Conservation (phyloP, 2,797 vertebrate genomes). For the Neosilurus hyrtlii region DNA sequence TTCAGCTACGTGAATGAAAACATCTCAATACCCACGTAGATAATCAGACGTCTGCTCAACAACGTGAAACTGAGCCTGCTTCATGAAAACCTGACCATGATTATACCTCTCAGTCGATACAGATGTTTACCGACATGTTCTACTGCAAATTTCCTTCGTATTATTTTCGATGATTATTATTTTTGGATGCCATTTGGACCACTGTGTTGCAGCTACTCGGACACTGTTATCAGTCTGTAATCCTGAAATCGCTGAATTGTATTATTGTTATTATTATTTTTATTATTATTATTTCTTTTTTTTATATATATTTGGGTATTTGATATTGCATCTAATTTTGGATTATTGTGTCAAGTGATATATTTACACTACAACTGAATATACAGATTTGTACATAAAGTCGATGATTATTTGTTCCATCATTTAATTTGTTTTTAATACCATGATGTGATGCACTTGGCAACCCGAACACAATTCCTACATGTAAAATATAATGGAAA, state of each 20-base stretch:
- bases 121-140: slow-evolving; percentile 20
- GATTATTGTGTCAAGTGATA: background rate
- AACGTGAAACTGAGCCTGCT: background rate
- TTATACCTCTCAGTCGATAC: slow-evolving; percentile 10
- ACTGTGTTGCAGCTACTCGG: slow-evolving; percentile 5
- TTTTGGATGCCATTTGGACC: slow-evolving; percentile 33
- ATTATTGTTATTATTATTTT: background rate
- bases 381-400: background rate
- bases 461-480: background rate
- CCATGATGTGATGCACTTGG: background rate
- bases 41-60: background rate
- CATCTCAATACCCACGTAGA: slow-evolving; percentile 1
- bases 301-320: background rate
- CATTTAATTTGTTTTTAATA: background rate
- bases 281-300: too few species aligned
- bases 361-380: background rate
- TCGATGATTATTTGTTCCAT: background rate
- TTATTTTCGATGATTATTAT: background rate
- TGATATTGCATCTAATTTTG: background rate
- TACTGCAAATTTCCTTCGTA: background rate
- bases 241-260: slow-evolving; percentile 3
- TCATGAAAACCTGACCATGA: background rate
- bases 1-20: slow-evolving; percentile 70
- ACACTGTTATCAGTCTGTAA: background rate
- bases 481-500: background rate